Evolutionary conservation across 2,113 vertebrate species (phyloP).

Genomic region (Oxygymnocypris stewartii): DNA sequence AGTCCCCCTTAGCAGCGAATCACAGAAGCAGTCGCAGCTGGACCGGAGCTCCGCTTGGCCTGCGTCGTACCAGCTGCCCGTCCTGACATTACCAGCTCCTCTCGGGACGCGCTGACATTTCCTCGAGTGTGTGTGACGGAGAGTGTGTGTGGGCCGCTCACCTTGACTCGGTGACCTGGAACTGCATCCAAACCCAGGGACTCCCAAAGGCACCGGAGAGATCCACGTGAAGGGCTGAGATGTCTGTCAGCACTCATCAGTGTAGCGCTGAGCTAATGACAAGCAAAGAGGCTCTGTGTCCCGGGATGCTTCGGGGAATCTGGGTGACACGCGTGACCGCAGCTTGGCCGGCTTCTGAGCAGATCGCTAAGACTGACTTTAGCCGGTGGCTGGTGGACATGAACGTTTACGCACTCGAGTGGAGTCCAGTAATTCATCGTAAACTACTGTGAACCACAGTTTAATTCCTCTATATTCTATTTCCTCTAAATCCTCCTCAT

Average conservation of each 20-base stretch:
- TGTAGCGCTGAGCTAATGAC: constrained; percentile 64
- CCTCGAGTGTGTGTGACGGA: constrained; percentile 34
- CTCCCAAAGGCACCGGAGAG: constrained; percentile 53
- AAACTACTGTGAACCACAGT: neutral
- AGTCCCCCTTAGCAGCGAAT: constrained; percentile 66
- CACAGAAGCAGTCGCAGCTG: constrained; percentile 51
- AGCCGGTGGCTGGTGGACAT: neutral
- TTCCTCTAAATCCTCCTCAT: too few species aligned
- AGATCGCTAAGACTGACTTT: constrained; percentile 57
- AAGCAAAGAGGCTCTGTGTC: constrained; percentile 58
- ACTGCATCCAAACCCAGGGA: too few species aligned
- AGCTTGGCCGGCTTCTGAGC: too few species aligned
- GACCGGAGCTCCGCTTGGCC: constrained; percentile 42
- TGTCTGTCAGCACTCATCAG: constrained; percentile 70
- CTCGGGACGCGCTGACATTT: constrained; percentile 56
- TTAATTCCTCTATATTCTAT: neutral
- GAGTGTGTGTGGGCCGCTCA: constrained; percentile 62
- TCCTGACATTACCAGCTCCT: constrained; percentile 53
- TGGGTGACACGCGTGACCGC: constrained; percentile 66
- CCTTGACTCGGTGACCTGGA: constrained; percentile 72
- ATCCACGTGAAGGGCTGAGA: constrained; percentile 68
- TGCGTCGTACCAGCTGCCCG: constrained; percentile 46
- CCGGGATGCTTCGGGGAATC: constrained; percentile 50
- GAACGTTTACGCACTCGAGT: neutral
- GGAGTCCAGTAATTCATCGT: neutral